Percentiles rank a stretch among this genome's conserved stretches.
phyloP scores from a whole-genome alignment of 2,113 vertebrate genomes.

The Malurus alboscapulatus region DNA sequence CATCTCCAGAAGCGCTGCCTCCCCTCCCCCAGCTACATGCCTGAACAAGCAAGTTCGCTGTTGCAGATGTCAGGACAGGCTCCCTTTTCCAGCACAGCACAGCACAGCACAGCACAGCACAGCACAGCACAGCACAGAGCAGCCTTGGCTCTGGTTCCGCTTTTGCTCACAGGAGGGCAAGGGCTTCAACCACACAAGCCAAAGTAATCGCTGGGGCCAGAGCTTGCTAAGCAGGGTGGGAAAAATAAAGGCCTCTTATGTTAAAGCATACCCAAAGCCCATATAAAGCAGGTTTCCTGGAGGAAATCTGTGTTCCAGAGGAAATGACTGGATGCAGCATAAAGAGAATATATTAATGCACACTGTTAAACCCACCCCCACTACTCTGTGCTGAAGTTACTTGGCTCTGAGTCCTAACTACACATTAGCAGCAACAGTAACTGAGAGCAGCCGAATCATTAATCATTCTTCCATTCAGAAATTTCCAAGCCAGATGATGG shows the following conservation, averaged over 20 bases:
- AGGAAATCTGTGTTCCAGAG: constrained; percentile 27
- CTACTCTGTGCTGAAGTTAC: not conserved
- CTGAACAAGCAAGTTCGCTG: not conserved
- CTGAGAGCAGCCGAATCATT: not conserved
- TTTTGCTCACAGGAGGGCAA: not conserved
- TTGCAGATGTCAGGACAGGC: not conserved
- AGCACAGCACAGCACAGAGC: not conserved
- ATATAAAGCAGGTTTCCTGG: constrained; percentile 5
- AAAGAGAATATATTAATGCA: not conserved
- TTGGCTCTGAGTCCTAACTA: not conserved
- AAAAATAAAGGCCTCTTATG: constrained; percentile 23
- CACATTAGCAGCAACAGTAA: not conserved
- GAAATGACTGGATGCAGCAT: constrained; percentile 4
- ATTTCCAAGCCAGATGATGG: not conserved
- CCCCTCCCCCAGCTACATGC: constrained; percentile 8
- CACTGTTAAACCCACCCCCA: not conserved
- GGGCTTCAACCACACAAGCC: not conserved
- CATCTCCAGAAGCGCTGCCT: not conserved
- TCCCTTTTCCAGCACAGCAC: too few species aligned
- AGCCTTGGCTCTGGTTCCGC: not conserved
- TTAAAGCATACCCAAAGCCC: not conserved
- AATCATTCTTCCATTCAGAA: not conserved
- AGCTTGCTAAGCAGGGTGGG: not conserved
- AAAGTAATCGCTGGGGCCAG: accelerated
- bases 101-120: not conserved